A percentile compares a stretch with the other conserved stretches of the same genome.
phyloP scores from a whole-genome alignment of 2,797 vertebrate genomes.

The Austrolebias charrua region DNA sequence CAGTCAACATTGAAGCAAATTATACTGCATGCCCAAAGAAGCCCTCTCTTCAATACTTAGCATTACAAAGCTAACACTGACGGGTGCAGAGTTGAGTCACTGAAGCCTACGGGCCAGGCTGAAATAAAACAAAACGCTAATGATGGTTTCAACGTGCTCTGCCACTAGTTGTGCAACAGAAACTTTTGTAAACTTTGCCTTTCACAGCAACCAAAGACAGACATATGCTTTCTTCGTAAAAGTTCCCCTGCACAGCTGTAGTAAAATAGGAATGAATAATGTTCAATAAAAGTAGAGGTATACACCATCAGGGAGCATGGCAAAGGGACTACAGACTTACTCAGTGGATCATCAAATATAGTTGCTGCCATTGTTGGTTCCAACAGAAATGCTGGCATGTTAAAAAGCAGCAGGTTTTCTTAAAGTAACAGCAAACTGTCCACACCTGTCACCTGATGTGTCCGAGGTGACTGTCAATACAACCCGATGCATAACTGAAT shows the following conservation, averaged over 20 bases:
- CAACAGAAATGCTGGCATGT: constrained; percentile 32
- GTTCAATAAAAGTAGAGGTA: constrained; percentile 37
- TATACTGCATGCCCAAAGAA: no score
- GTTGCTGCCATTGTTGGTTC: constrained; percentile 29
- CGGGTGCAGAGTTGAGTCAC: constrained; percentile 23
- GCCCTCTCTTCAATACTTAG: constrained; percentile 1
- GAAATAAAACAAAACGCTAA: constrained; percentile 43
- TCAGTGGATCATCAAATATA: constrained; percentile 28
- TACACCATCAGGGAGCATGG: constrained; percentile 3
- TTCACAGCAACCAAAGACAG: constrained; percentile 28
- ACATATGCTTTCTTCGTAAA: constrained; percentile 12
- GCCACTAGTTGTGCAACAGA: constrained; percentile 40
- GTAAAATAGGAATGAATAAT: constrained; percentile 56
- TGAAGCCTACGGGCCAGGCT: constrained; percentile 13
- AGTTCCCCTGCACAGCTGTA: constrained; percentile 5
- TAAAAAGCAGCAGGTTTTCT: constrained; percentile 18
- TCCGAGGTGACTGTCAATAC: constrained; percentile 38
- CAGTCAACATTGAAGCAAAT: constrained; percentile 37
- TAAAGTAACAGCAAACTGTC: constrained; percentile 10
- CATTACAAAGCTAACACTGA: constrained; percentile 16
- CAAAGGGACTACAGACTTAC: constrained; percentile 10
- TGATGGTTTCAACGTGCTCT: constrained; percentile 26
- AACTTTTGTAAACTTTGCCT: constrained; percentile 37
- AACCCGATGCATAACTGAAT: not conserved
- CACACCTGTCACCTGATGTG: constrained; percentile 13